phyloP scores from a whole-genome alignment of 2,888 invertebrate species.

The Ectropis crepuscularia region DNA sequence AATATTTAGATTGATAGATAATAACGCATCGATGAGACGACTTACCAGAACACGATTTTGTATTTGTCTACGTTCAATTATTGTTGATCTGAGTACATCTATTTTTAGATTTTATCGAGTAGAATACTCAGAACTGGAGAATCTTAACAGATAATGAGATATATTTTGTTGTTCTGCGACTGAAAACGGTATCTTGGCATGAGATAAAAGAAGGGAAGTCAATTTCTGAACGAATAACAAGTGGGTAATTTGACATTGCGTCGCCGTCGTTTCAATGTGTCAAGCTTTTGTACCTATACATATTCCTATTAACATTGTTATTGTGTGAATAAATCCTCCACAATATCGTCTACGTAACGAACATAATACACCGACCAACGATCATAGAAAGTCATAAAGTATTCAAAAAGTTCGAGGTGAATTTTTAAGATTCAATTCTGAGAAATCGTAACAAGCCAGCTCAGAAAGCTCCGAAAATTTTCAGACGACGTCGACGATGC shows the following conservation, averaged over 20 bases:
- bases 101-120: slow-evolving; percentile 31
- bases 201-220: slow-evolving; percentile 12
- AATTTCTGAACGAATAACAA: too few relatives aligned
- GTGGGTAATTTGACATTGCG: not conserved
- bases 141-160: slow-evolving; percentile 19
- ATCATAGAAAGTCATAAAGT: not conserved
- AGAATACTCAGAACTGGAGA: slow-evolving; percentile 19
- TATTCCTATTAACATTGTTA: slow-evolving; percentile 32
- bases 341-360: slow-evolving; percentile 44
- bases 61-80: slow-evolving; percentile 11
- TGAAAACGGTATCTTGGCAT: not conserved
- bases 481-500: slow-evolving; percentile 11
- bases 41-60: slow-evolving; percentile 2
- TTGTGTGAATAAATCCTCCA: slow-evolving; percentile 45
- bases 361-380: slow-evolving; percentile 21
- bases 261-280: not conserved
- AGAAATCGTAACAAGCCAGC: slow-evolving; percentile 17
- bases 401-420: not conserved
- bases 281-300: not conserved
- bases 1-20: not conserved
- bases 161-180: slow-evolving; percentile 31
- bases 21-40: not conserved
- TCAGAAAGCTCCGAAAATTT: slow-evolving; percentile 8
- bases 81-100: slow-evolving; percentile 6
- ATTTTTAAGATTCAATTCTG: slow-evolving; percentile 3